A percentile compares a stretch with the other conserved stretches of the same genome.
Evolutionary conservation across 2,888 invertebrate species (phyloP).

Genomic region (Seira ritae): DNA sequence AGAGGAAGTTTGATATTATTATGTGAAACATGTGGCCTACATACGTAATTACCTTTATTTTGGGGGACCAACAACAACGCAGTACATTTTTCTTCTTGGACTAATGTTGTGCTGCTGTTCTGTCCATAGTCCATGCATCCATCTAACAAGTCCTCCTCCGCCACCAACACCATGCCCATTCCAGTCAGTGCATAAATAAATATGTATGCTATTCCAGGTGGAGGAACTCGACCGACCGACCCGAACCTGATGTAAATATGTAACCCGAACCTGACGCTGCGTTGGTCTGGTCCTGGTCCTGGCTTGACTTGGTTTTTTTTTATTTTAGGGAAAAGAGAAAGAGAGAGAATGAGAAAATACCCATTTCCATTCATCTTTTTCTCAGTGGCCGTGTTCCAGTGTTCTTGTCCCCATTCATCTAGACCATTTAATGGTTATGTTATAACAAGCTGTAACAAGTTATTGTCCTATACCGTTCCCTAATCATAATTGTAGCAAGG

Average conservation of each 20-base stretch:
- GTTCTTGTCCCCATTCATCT: slow-evolving; percentile 16
- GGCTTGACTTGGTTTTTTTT: too few relatives aligned
- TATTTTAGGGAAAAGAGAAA: neutral
- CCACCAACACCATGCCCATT: too few relatives aligned
- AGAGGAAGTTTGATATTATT: slow-evolving; percentile 51
- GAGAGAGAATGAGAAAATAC: neutral
- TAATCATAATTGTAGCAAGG: slow-evolving; percentile 21
- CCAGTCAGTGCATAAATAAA: too few relatives aligned
- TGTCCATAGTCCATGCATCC: too few relatives aligned
- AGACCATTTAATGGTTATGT: slow-evolving; percentile 4
- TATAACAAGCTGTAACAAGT: slow-evolving; percentile 1
- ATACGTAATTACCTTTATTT: slow-evolving; percentile 55
- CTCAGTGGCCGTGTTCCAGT: neutral
- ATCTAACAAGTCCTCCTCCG: too few relatives aligned
- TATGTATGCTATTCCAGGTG: too few relatives aligned
- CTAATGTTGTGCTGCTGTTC: too few relatives aligned
- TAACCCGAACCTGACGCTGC: neutral
- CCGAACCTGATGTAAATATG: too few relatives aligned
- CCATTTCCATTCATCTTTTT: slow-evolving; percentile 20
- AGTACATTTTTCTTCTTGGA: too few relatives aligned
- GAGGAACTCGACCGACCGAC: too few relatives aligned
- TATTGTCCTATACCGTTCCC: neutral
- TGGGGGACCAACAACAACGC: neutral
- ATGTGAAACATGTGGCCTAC: slow-evolving; percentile 54
- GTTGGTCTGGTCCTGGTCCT: too few relatives aligned